A percentile compares a stretch with the other conserved stretches of the same genome.
These are phyloP conservation scores for Ophion slaviceki DNA, from an alignment of 2,888 invertebrate genomes.

Conservation along the genomic window DNA sequence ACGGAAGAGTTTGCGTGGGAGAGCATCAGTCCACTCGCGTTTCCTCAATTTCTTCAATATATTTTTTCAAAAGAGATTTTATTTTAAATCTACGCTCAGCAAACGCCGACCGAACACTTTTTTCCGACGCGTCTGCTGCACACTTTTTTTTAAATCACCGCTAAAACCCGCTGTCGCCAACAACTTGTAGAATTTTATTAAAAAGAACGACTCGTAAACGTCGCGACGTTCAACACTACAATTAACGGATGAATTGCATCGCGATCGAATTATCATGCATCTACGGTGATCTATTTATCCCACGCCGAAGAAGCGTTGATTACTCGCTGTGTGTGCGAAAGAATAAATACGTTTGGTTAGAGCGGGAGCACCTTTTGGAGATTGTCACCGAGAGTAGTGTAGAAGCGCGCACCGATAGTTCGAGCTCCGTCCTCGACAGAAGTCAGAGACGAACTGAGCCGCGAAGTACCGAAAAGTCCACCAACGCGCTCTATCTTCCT, in stretches of 20 bases:
- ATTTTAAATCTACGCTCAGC: background rate
- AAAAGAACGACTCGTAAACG: background rate
- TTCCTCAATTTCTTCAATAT: conserved; percentile 9
- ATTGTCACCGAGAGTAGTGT: conserved; percentile 1
- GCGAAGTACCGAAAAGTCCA: conserved; percentile 20
- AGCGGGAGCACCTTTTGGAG: conserved; percentile 13
- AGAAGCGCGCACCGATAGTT: conserved; percentile 14
- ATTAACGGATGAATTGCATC: background rate
- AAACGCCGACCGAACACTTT: background rate
- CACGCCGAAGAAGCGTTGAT: background rate
- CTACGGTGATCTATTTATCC: background rate
- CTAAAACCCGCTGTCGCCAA: background rate
- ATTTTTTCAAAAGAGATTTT: background rate
- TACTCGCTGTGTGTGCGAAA: background rate
- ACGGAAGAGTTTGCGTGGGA: conserved; percentile 15
- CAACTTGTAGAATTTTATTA: background rate
- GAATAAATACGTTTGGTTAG: background rate
- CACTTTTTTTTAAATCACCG: background rate
- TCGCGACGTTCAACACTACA: background rate
- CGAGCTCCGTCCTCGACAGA: conserved; percentile 58
- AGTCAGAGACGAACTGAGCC: conserved; percentile 59
- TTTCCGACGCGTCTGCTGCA: background rate
- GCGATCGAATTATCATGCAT: background rate
- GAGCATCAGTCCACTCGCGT: conserved; percentile 36
- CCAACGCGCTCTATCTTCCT: background rate